phyloP scores from a whole-genome alignment of 2,888 invertebrate genomes.

The Cheiracanthium punctorium region DNA sequence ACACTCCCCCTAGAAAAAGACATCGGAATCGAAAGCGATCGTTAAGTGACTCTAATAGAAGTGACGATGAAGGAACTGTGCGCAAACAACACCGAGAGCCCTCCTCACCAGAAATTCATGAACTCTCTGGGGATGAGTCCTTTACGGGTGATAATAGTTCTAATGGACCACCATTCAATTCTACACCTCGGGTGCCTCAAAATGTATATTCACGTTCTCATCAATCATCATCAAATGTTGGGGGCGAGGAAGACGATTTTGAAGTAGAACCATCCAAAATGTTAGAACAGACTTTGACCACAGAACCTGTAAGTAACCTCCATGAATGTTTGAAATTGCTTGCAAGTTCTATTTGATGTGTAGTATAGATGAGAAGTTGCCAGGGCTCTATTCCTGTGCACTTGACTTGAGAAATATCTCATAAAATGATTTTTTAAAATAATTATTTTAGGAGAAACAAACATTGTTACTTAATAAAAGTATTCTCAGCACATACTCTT shows the following conservation, averaged over 20 bases:
- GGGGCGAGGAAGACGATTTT: conserved; percentile 7
- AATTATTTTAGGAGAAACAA: no score
- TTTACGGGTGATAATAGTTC: conserved; percentile 8
- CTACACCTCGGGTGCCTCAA: conserved; percentile 13
- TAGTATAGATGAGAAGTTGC: no score
- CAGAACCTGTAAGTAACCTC: conserved; percentile 11
- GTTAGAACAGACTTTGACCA: conserved; percentile 11
- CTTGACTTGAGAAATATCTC: no score
- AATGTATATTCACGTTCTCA: conserved; percentile 22
- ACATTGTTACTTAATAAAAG: no score
- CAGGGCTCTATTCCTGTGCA: no score
- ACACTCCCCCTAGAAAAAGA: not conserved
- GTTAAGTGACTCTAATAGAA: conserved; percentile 15
- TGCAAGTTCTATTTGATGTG: no score
- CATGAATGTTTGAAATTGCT: no score
- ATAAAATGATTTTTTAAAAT: no score
- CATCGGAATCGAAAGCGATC: conserved; percentile 2
- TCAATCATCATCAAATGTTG: not conserved
- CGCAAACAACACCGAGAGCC: not conserved
- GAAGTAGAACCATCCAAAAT: conserved; percentile 14
- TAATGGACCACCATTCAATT: conserved; percentile 3
- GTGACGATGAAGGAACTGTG: not conserved
- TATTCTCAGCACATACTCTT: no score
- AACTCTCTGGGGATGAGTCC: conserved; percentile 16
- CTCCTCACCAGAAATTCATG: conserved; percentile 16